Conservation (phyloP, 1,140 invertebrate species). For the Eriocheir sinensis region DNA sequence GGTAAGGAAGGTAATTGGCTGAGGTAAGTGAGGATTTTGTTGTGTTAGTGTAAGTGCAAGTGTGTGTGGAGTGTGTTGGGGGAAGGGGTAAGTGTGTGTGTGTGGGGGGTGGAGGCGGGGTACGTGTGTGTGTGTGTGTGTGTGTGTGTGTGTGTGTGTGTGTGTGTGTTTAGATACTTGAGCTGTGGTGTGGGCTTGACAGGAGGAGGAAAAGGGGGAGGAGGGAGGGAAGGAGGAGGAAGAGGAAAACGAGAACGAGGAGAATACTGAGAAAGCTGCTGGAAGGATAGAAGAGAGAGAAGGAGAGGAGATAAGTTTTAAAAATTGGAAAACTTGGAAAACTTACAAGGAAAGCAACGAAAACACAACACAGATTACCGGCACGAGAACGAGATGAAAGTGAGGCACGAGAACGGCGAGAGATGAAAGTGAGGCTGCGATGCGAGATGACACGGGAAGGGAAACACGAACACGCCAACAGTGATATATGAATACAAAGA, state of each 20-base stretch:
- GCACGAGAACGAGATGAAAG: neutral
- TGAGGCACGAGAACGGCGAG: neutral
- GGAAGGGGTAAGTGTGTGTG: neutral
- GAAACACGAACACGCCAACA: neutral
- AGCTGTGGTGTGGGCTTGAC: neutral
- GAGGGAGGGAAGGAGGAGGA: neutral
- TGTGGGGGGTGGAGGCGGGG: neutral
- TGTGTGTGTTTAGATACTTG: neutral
- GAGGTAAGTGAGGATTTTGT: neutral
- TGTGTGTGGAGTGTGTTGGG: too few species aligned
- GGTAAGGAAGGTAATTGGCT: neutral
- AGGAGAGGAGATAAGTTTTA: neutral
- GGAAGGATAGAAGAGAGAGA: neutral
- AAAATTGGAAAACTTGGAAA: neutral
- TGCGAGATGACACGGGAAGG: neutral
- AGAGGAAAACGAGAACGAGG: neutral
- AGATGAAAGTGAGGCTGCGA: neutral
- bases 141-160: slow-evolving; percentile 22
- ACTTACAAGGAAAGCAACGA: neutral
- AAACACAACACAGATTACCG: neutral
- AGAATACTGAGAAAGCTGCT: neutral
- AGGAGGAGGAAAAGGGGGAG: neutral
- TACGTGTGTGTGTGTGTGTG: slow-evolving; percentile 22
- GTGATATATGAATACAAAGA: too few species aligned
- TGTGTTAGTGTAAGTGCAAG: too few species aligned